Conservation (phyloP, 1,140 invertebrate genomes). For the Pogonus chalceus region DNA sequence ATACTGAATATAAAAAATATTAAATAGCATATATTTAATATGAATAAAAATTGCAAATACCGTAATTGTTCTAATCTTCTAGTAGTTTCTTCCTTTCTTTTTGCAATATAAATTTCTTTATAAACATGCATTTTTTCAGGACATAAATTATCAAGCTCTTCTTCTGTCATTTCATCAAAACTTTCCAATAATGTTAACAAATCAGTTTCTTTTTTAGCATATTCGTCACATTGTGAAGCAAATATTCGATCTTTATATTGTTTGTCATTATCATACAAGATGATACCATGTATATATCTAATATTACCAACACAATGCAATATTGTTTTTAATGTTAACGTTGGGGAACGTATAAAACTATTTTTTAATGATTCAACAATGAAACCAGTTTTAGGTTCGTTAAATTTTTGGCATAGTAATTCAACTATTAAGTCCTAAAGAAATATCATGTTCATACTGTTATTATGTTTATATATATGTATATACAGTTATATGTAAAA, state of each 20-base stretch:
- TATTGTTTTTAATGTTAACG: conserved; percentile 17
- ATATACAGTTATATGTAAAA: no score
- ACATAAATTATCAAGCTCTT: conserved; percentile 12
- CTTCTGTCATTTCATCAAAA: conserved; percentile 13
- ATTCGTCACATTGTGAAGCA: conserved; percentile 3
- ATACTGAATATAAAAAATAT: no score
- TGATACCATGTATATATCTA: conserved; percentile 21
- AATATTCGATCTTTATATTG: conserved; percentile 8
- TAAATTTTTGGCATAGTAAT: conserved; percentile 20
- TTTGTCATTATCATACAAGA: conserved; percentile 17
- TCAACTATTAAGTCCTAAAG: conserved; percentile 17
- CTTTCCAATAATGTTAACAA: neutral
- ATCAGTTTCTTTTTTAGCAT: conserved; percentile 8
- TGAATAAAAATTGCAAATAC: neutral
- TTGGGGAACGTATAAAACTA: conserved; percentile 18
- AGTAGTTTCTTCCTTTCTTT: conserved; percentile 15
- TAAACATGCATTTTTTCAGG: conserved; percentile 11
- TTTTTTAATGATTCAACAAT: conserved; percentile 25
- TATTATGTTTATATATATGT: no score
- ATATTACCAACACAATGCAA: conserved; percentile 21
- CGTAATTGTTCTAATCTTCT: neutral
- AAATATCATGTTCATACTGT: no score
- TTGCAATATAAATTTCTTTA: conserved; percentile 15
- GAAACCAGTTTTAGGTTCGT: conserved; percentile 14
- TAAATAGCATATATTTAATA: no score